These are phyloP conservation scores for Ctenopoma kingsleyae DNA, from an alignment of 2,797 vertebrate species.

Conservation along the genomic window DNA sequence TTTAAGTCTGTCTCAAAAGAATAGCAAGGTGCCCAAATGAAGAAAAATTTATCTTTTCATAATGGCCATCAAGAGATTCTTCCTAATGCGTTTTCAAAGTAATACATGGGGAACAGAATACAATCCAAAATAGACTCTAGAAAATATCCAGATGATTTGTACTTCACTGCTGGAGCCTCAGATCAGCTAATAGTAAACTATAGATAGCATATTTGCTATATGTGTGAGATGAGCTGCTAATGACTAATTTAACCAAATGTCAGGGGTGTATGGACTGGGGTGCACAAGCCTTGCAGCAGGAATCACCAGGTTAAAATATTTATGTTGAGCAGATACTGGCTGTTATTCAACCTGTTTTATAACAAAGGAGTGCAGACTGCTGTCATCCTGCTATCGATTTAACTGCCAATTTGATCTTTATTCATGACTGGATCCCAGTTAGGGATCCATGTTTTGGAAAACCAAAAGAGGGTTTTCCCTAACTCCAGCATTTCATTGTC, in stretches of 20 bases:
- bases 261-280: slow-evolving; percentile 13
- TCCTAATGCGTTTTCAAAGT: too few relatives aligned
- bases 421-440: slow-evolving; percentile 46
- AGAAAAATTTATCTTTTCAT: background rate
- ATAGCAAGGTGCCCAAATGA: background rate
- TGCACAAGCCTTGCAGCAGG: slow-evolving; percentile 18
- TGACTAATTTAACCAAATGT: background rate
- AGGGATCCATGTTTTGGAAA: slow-evolving; percentile 1
- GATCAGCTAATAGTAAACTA: background rate
- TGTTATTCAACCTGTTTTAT: slow-evolving; percentile 44
- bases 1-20: background rate
- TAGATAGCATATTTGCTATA: background rate
- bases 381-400: slow-evolving; percentile 46
- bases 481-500: slow-evolving; percentile 20
- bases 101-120: too few relatives aligned
- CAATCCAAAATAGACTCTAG: too few relatives aligned
- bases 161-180: background rate
- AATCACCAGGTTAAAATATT: slow-evolving; percentile 44
- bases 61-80: background rate
- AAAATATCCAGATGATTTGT: too few relatives aligned
- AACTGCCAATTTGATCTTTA: slow-evolving; percentile 42
- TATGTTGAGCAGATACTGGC: slow-evolving; percentile 27
- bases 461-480: background rate
- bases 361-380: slow-evolving; percentile 38
- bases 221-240: background rate